A percentile compares a stretch with the other conserved stretches of the same genome.
phyloP scores from a whole-genome alignment of 1,140 invertebrate genomes.

The Calliphora vicina region DNA sequence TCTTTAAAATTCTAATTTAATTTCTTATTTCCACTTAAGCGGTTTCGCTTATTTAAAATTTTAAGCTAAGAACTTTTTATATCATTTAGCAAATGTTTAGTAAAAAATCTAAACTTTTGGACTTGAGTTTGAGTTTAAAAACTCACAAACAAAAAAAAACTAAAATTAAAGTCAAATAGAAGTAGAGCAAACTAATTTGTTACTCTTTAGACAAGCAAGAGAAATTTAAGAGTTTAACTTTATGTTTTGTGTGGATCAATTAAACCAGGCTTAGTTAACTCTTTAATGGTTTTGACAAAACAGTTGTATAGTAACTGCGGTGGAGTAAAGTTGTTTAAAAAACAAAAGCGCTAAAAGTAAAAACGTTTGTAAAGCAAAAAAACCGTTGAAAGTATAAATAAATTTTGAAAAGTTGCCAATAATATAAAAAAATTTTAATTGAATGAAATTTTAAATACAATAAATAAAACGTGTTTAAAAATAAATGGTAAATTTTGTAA shows the following conservation, averaged over 20 bases:
- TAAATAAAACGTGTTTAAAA: background rate
- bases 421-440: background rate
- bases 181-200: no score
- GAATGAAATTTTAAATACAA: background rate
- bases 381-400: conserved; percentile 1
- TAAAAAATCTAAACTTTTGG: no score
- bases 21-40: no score
- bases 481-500: background rate
- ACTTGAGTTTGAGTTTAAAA: background rate
- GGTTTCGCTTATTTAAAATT: no score
- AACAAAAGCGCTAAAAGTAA: background rate
- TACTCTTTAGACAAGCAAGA: background rate
- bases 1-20: no score
- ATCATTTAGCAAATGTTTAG: no score
- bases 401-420: conserved; percentile 16
- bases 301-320: conserved; percentile 5
- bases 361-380: background rate
- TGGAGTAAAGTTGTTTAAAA: background rate
- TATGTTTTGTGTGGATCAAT: background rate
- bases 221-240: background rate
- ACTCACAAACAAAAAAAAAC: background rate
- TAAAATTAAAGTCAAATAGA: no score
- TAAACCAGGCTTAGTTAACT: background rate
- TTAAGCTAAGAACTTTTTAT: no score
- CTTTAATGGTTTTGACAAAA: background rate